These are phyloP conservation scores for Pitangus sulphuratus DNA, from an alignment of 2,797 vertebrate species.

Conservation along the genomic window DNA sequence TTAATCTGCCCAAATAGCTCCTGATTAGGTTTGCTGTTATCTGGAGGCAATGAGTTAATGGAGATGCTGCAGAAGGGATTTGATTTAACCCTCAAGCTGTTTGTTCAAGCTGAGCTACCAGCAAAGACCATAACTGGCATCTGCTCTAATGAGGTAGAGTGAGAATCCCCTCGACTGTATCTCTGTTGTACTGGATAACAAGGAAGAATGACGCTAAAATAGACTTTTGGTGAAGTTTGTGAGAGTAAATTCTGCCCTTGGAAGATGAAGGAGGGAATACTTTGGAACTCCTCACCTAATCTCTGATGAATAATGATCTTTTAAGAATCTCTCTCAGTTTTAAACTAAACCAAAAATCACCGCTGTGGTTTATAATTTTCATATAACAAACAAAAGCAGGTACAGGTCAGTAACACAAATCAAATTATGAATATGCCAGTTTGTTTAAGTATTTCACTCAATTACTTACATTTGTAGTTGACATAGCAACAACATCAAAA, in stretches of 20 bases:
- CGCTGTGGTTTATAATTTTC: neutral
- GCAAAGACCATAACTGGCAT: conserved; percentile 13
- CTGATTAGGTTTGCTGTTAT: neutral
- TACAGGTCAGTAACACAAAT: neutral
- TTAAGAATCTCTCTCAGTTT: neutral
- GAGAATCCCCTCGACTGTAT: neutral
- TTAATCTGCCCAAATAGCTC: neutral
- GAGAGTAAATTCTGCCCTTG: neutral
- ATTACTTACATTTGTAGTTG: neutral
- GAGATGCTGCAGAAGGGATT: conserved; percentile 42
- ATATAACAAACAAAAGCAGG: neutral
- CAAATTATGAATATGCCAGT: neutral
- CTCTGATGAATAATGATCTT: neutral
- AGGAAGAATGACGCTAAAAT: neutral
- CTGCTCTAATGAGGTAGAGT: conserved; percentile 54
- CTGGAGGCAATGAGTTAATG: neutral
- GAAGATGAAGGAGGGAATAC: neutral
- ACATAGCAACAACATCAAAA: neutral
- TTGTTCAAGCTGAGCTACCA: conserved; percentile 44
- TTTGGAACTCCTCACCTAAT: neutral
- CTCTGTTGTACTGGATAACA: conserved; percentile 3
- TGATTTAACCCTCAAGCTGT: conserved; percentile 41
- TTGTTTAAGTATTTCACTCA: neutral
- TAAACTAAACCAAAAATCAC: neutral
- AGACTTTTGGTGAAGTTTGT: neutral